Evolutionary conservation across 2,797 vertebrate genomes (phyloP).

Genomic region (Phataginus tetradactyla): DNA sequence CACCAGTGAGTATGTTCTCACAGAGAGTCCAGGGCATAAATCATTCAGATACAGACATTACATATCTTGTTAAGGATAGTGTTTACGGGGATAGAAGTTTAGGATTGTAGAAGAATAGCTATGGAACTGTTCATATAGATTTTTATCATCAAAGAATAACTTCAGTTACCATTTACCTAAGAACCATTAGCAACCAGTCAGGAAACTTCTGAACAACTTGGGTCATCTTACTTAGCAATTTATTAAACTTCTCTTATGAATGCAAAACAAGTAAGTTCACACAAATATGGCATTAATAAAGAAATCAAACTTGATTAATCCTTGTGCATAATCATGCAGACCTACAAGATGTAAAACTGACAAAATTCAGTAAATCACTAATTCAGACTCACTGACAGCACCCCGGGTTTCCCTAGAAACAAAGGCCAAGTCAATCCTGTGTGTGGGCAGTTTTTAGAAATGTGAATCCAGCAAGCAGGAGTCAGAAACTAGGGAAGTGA

Average conservation of each 20-base stretch:
- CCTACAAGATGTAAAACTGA: neutral
- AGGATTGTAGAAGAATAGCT: neutral
- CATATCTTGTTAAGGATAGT: neutral
- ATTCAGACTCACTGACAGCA: neutral
- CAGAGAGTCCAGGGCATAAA: neutral
- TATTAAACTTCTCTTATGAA: neutral
- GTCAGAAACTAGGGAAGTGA: neutral
- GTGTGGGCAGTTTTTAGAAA: neutral
- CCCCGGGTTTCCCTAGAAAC: neutral
- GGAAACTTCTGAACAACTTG: neutral
- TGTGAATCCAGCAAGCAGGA: neutral
- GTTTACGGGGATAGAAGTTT: neutral
- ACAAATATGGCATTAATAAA: neutral
- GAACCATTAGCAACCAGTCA: neutral
- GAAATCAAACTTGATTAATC: conserved; percentile 13
- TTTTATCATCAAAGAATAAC: neutral
- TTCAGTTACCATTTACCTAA: conserved; percentile 27
- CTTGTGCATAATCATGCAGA: neutral
- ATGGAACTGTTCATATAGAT: neutral
- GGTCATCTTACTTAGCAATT: neutral
- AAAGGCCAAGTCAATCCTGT: neutral
- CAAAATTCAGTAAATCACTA: neutral
- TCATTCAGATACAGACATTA: neutral
- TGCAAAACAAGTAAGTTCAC: neutral
- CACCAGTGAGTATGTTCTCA: neutral